These are phyloP conservation scores for Chaetura pelagica DNA, from an alignment of 2,113 vertebrate species.

Conservation along the genomic window DNA sequence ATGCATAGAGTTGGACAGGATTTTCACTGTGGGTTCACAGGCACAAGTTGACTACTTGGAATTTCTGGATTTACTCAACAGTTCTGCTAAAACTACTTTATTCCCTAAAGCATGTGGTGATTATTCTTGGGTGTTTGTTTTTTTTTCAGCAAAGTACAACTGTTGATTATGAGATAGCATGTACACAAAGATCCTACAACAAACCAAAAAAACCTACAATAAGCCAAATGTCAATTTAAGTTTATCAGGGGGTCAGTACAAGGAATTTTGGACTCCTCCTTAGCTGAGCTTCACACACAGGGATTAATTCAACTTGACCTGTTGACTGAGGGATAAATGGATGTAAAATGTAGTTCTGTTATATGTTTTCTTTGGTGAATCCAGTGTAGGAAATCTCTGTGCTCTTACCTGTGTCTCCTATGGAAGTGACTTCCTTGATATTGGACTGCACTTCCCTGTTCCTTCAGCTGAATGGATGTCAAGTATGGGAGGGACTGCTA, in stretches of 20 bases:
- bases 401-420: background rate
- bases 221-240: background rate
- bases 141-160: background rate
- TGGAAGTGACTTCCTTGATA: background rate
- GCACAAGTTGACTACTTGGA: background rate
- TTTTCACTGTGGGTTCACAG: background rate
- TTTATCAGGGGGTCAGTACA: background rate
- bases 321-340: background rate
- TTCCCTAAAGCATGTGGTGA: background rate
- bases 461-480: background rate
- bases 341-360: background rate
- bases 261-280: background rate
- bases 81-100: background rate
- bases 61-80: conserved; percentile 26
- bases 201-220: background rate
- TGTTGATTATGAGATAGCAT: background rate
- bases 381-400: background rate
- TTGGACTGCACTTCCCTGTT: background rate
- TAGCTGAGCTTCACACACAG: background rate
- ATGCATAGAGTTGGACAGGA: background rate
- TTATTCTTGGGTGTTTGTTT: background rate
- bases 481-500: accelerated
- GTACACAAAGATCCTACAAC: background rate
- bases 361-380: background rate
- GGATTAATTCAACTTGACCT: background rate